Percentiles rank a stretch among this genome's conserved stretches.
phyloP scores from a whole-genome alignment of 2,888 invertebrate genomes.

The Zele albiditarsus region DNA sequence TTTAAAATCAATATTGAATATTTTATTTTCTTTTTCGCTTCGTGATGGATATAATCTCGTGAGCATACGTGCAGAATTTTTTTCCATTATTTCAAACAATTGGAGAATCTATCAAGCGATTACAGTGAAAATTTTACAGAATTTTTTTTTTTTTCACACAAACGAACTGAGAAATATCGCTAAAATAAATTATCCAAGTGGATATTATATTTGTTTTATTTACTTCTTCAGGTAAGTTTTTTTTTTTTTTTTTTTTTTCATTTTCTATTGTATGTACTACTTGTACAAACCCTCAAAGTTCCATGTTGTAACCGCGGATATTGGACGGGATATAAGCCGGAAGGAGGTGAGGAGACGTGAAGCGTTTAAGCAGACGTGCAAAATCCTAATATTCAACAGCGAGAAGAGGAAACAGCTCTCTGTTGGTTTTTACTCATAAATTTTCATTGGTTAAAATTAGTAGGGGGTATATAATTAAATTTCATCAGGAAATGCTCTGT shows the following conservation, averaged over 20 bases:
- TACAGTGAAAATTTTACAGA: too few species aligned
- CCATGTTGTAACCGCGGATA: background rate
- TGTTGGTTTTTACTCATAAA: slow-evolving; percentile 24
- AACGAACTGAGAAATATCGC: too few species aligned
- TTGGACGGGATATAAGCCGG: background rate
- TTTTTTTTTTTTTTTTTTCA: background rate
- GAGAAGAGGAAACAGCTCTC: background rate
- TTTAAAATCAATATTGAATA: too few species aligned
- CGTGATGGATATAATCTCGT: too few species aligned
- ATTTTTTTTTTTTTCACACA: too few species aligned
- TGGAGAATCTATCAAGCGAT: too few species aligned
- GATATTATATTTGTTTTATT: too few species aligned
- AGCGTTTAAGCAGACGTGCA: background rate
- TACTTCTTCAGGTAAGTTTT: background rate
- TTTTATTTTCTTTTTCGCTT: too few species aligned
- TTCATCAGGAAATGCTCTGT: slow-evolving; percentile 39
- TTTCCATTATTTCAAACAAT: too few species aligned
- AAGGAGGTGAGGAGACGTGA: background rate
- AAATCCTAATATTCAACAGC: background rate
- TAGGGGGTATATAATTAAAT: slow-evolving; percentile 41
- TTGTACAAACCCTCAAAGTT: background rate
- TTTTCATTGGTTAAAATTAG: slow-evolving; percentile 45
- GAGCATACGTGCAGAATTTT: too few species aligned
- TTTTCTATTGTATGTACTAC: background rate
- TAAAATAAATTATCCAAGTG: too few species aligned